These are phyloP conservation scores for Dendrophyllia cribrosa DNA, from an alignment of 64 coral and sea anemone genomes.

Conservation along the genomic window DNA sequence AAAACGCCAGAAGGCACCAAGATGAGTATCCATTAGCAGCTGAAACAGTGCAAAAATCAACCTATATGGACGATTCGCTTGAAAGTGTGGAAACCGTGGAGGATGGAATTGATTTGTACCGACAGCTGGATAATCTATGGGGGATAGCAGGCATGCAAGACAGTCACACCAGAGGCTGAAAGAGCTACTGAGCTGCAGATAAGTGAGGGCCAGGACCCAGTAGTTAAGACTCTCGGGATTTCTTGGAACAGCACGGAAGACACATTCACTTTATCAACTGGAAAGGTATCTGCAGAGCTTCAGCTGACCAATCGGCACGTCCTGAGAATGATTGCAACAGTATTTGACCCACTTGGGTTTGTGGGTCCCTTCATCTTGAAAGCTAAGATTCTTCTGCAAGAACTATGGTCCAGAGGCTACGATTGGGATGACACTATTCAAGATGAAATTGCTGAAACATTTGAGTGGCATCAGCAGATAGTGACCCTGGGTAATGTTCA, in stretches of 20 bases:
- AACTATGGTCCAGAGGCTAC: conserved; percentile 48
- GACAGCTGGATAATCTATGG: conserved; percentile 9
- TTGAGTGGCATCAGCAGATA: too few species aligned
- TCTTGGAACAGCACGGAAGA: conserved; percentile 55
- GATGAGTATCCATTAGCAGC: conserved; percentile 57
- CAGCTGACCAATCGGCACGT: conserved; percentile 62
- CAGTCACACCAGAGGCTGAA: conserved; percentile 50
- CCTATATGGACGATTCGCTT: conserved; percentile 55
- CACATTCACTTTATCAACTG: conserved; percentile 9
- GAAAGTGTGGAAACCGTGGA: conserved; percentile 44
- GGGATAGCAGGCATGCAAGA: conserved; percentile 41
- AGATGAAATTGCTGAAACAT: too few species aligned
- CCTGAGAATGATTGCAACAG: conserved; percentile 47
- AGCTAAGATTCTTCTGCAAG: too few species aligned
- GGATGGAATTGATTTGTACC: not conserved
- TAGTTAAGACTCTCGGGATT: too few species aligned
- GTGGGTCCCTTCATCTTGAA: too few species aligned
- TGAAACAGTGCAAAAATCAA: conserved; percentile 49
- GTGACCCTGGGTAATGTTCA: too few species aligned
- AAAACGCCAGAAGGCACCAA: conserved; percentile 66
- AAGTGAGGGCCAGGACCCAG: too few species aligned
- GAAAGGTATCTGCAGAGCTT: not conserved
- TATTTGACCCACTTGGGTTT: conserved; percentile 57
- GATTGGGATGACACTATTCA: conserved; percentile 12
- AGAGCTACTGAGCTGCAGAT: conserved; percentile 47